A percentile compares a stretch with the other conserved stretches of the same genome.
These are phyloP conservation scores for Dipus sagitta DNA, from an alignment of 2,797 vertebrate species.

Conservation along the genomic window DNA sequence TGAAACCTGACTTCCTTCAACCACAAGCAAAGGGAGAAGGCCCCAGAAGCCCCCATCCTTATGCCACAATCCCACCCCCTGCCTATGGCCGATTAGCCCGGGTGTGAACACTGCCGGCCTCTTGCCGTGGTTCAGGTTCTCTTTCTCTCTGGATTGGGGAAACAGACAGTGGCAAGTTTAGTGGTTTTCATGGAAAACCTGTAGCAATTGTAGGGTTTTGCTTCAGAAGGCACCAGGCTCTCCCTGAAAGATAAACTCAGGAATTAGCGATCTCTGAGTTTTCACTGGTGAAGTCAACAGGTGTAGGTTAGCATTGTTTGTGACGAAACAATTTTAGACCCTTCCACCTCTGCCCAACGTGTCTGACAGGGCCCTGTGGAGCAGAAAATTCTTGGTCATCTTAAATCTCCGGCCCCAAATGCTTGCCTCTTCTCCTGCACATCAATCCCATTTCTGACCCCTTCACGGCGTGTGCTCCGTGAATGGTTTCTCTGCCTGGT, in stretches of 20 bases:
- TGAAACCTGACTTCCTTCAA: background rate
- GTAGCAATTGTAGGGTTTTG: background rate
- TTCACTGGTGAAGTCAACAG: background rate
- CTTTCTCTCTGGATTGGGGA: constrained; percentile 36
- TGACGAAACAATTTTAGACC: constrained; percentile 12
- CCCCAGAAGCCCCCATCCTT: background rate
- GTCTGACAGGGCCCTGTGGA: background rate
- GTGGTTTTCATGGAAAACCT: background rate
- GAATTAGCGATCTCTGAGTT: background rate
- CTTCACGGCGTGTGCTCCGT: background rate
- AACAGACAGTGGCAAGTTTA: background rate
- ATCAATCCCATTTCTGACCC: background rate
- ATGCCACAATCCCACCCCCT: background rate
- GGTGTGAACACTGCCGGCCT: background rate
- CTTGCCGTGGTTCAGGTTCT: background rate
- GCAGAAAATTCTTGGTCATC: background rate
- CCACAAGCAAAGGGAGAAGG: background rate
- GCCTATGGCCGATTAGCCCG: background rate
- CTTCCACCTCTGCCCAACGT: background rate
- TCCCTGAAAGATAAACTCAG: background rate
- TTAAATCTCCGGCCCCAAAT: background rate
- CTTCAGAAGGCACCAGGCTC: background rate
- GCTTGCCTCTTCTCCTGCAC: background rate
- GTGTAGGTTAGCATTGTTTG: background rate
- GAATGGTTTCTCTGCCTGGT: background rate